Evolutionary conservation across 2,113 vertebrate genomes (phyloP).

Genomic region (Hydrolagus affinis): DNA sequence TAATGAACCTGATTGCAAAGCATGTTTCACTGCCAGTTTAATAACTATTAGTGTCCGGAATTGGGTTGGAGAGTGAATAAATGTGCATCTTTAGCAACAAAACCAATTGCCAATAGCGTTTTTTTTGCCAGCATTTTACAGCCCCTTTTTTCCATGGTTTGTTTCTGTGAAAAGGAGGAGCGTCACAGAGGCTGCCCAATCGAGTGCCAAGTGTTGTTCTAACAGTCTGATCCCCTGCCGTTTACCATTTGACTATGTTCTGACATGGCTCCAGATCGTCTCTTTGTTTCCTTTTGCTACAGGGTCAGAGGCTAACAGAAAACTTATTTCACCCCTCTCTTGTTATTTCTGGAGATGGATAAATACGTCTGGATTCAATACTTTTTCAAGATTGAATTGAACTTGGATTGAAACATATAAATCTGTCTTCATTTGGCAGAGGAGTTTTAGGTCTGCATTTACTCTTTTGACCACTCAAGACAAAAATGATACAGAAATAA

Average conservation of each 20-base stretch:
- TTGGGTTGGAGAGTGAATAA: neutral
- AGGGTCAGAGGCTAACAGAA: constrained; percentile 45
- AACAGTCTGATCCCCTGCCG: constrained; percentile 39
- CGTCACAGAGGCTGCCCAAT: constrained; percentile 38
- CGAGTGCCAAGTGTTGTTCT: constrained; percentile 38
- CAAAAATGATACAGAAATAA: neutral
- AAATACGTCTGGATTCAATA: constrained; percentile 38
- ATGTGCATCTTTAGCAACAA: constrained; percentile 47
- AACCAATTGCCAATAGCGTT: constrained; percentile 45
- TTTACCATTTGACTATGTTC: constrained; percentile 43
- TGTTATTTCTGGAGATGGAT: neutral
- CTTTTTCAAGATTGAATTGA: constrained; percentile 44
- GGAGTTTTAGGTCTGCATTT: neutral
- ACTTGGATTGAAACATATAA: neutral
- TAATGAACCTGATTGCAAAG: neutral
- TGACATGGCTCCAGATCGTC: constrained; percentile 40
- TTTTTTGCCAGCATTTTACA: constrained; percentile 52
- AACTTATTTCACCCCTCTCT: constrained; percentile 40
- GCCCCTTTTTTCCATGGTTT: constrained; percentile 47
- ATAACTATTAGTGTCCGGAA: neutral
- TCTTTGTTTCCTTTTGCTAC: constrained; percentile 44
- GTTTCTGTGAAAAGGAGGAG: constrained; percentile 47
- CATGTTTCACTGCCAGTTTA: neutral
- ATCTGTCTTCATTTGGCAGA: neutral
- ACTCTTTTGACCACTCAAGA: neutral